Conservation (phyloP, 2,888 invertebrate species). For the Pseudolycoriella hygida region DNA sequence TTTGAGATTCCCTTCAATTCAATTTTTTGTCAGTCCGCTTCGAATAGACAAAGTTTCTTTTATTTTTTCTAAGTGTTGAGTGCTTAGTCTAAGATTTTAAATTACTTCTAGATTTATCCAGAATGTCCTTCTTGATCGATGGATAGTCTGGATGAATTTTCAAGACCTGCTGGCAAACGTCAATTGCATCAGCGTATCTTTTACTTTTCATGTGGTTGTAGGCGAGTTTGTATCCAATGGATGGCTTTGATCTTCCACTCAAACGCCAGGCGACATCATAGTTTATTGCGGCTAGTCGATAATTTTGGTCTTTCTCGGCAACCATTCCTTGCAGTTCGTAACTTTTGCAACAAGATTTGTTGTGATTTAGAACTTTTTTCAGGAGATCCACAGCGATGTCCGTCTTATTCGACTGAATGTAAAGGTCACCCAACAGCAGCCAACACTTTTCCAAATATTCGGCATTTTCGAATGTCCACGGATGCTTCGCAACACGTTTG, state of each 20-base stretch:
- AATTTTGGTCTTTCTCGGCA: conserved; percentile 82
- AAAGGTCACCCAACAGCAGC: conserved; percentile 84
- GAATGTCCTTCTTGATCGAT: conserved; percentile 78
- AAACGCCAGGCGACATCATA: conserved; percentile 75
- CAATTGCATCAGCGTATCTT: conserved; percentile 76
- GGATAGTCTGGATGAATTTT: conserved; percentile 73
- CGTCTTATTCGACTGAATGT: conserved; percentile 57
- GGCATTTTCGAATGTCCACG: conserved; percentile 90
- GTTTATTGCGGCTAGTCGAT: conserved; percentile 62
- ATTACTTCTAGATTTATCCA: conserved; percentile 74
- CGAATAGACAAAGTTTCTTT: no score
- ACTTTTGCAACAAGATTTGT: conserved; percentile 77
- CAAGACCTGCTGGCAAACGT: conserved; percentile 71
- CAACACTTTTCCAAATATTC: conserved; percentile 92
- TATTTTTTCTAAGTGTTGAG: no score
- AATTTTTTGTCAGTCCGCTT: no score
- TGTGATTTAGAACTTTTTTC: conserved; percentile 57
- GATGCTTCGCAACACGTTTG: conserved; percentile 67
- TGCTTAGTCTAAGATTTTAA: conserved; percentile 54
- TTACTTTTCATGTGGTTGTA: conserved; percentile 83
- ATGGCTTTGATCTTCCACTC: conserved; percentile 63
- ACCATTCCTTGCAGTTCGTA: conserved; percentile 71
- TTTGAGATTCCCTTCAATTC: no score
- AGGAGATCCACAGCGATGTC: conserved; percentile 77
- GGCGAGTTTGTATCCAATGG: conserved; percentile 83